Base-by-base conservation (phyloP, 2,113 vertebrate genomes). In the Myanophis thanlyinensis region DNA sequence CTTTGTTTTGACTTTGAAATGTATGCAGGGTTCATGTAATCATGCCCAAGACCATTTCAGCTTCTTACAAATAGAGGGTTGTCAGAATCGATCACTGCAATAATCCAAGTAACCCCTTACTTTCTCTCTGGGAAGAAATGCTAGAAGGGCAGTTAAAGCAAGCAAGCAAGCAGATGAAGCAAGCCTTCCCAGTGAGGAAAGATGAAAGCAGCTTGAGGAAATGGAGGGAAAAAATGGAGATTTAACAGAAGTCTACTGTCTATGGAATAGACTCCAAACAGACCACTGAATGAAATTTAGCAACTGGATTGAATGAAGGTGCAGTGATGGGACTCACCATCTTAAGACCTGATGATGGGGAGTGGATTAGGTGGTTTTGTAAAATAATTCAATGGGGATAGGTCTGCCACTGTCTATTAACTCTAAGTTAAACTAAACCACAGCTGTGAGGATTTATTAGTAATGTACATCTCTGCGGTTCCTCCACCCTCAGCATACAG, bases 31-130 rank as follows among this genome's bases (percentile, higher is more conserved):
- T 30, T 88, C 56, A 51, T 1, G 0, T 88, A 80, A 91, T 48
- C 52, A 93, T 80, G 87, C 89, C 2, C 59, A 87, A 92, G 87
- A 59, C 93, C 44, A 51, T 84, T 46, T 88, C 46, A 3, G 30
- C 44, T 73, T 15, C 49, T 93, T 86, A 93, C 49, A 93, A 93
- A 93, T 84, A 67, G 30, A 49, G 4, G 5, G 11, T 67, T 84
- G 27, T 30, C 48, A 23, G 52, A 88, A 91, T 11, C 2, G 18
- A 80, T 23, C 59, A 87, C 30, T 84, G 52, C 13, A 27, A 59
- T 52, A 27, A 35, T 3, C 27, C 56, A 53, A 59, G 62, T 1
- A 44, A 62, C 6, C 27, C 86, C 12, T n/a, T 44, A 23, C 8
- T 47, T 27, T 67, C 48, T 47, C 35, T 53, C 51, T 80, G 51